A percentile compares a stretch with the other conserved stretches of the same genome.
These are phyloP conservation scores for Didymodactylos carnosus DNA, from an alignment of 2,888 invertebrate species.

Conservation along the genomic window DNA sequence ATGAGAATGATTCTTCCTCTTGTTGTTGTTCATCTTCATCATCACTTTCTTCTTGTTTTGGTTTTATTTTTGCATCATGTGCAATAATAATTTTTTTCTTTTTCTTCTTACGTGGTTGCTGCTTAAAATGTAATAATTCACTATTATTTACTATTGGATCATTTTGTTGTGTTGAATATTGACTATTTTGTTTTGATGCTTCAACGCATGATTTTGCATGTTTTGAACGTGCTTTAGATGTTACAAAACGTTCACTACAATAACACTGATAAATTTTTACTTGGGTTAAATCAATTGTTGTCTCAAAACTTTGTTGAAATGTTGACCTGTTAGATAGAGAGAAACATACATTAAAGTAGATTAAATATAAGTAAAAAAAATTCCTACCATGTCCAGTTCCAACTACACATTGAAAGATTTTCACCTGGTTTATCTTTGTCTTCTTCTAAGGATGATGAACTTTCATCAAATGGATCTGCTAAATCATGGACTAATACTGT, in stretches of 20 bases:
- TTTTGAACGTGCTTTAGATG: neutral
- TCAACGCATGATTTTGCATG: neutral
- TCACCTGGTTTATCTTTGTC: too few species aligned
- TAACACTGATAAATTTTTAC: neutral
- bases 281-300: neutral
- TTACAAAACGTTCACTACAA: neutral
- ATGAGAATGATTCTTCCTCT: too few species aligned
- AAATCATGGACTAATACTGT: too few species aligned
- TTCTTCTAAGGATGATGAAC: too few species aligned
- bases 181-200: neutral
- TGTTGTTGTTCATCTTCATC: too few species aligned
- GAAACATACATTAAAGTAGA: neutral
- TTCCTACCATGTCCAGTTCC: too few species aligned
- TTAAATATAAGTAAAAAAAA: neutral
- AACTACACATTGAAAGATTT: too few species aligned
- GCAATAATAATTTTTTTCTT: neutral
- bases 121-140: too few species aligned
- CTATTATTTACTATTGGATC: too few species aligned
- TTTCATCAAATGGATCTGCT: too few species aligned
- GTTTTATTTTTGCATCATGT: neutral
- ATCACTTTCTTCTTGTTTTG: neutral
- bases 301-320: neutral
- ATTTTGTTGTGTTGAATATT: neutral
- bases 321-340: neutral
- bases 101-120: neutral